These are phyloP conservation scores for Epirrita christyi DNA, from an alignment of 2,888 invertebrate species.

Conservation along the genomic window DNA sequence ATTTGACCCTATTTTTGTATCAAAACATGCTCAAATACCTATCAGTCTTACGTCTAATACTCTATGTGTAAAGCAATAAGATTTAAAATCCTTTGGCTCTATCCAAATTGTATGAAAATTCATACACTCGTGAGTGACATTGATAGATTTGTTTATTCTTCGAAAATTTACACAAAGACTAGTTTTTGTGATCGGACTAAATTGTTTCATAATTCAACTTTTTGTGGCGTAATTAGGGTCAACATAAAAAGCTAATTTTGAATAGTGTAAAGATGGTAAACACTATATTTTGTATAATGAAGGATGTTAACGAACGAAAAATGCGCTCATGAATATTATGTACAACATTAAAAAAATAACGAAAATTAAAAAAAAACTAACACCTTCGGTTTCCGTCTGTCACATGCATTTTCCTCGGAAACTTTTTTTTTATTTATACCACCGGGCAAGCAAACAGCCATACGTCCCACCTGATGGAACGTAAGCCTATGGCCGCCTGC, in stretches of 20 bases:
- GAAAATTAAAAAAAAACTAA: no score
- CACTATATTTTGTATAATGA: no score
- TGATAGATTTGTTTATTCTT: slow-evolving; percentile 65
- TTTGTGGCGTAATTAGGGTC: slow-evolving; percentile 21
- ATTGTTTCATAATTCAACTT: slow-evolving; percentile 22
- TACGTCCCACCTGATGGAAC: no score
- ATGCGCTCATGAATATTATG: no score
- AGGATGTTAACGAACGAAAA: no score
- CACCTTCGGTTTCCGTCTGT: no score
- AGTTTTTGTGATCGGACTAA: slow-evolving; percentile 29
- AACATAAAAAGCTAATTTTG: slow-evolving; percentile 8
- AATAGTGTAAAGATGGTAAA: no score
- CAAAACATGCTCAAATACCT: slow-evolving; percentile 34
- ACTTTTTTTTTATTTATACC: no score
- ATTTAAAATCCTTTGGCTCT: slow-evolving; percentile 33
- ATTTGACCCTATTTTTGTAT: slow-evolving; percentile 48
- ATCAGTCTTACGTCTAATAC: background rate
- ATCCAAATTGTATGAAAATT: slow-evolving; percentile 32
- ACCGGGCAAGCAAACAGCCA: no score
- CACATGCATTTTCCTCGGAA: no score
- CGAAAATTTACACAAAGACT: slow-evolving; percentile 33
- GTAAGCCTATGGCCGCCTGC: no score
- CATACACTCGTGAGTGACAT: slow-evolving; percentile 55
- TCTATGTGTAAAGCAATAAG: slow-evolving; percentile 38
- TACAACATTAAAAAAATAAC: no score